These are phyloP conservation scores for Phortica variegata DNA, from an alignment of 1,140 invertebrate genomes.

Conservation along the genomic window DNA sequence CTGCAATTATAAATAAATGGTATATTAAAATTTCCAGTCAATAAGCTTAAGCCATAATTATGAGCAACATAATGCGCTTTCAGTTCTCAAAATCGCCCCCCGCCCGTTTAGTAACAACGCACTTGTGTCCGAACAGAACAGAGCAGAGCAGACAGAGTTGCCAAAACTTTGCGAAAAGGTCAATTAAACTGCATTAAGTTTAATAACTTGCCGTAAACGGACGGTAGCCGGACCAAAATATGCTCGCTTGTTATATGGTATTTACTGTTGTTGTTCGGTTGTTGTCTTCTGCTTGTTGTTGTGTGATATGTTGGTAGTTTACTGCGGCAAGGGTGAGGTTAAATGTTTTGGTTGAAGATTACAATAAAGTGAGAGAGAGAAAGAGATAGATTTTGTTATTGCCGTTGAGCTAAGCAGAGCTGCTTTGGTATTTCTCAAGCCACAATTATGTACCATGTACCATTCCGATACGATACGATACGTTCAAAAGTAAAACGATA, in stretches of 20 bases:
- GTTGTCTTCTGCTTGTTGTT: too few species aligned
- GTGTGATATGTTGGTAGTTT: too few species aligned
- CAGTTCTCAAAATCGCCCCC: conserved; percentile 3
- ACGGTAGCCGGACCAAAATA: conserved; percentile 21
- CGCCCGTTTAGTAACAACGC: background rate
- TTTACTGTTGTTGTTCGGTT: too few species aligned
- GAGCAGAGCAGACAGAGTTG: conserved; percentile 20
- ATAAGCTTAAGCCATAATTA: conserved; percentile 51
- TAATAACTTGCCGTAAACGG: conserved; percentile 42
- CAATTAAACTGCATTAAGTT: conserved; percentile 54
- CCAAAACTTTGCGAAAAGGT: conserved; percentile 45
- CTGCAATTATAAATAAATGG: conserved; percentile 54
- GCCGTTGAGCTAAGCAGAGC: conserved; percentile 30
- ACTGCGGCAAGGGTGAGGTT: conserved; percentile 19
- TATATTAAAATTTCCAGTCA: conserved; percentile 54
- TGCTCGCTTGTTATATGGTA: too few species aligned
- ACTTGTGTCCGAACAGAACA: conserved; percentile 12
- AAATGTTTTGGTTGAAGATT: too few species aligned
- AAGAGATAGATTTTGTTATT: background rate
- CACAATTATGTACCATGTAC: conserved; percentile 36
- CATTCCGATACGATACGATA: conserved; percentile 43
- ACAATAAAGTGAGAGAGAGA: conserved; percentile 11
- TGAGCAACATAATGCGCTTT: conserved; percentile 46
- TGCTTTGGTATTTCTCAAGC: too few species aligned
- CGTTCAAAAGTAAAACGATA: conserved; percentile 28